These are phyloP conservation scores for Nomada fucata DNA, from an alignment of 2,888 invertebrate species.

Conservation along the genomic window DNA sequence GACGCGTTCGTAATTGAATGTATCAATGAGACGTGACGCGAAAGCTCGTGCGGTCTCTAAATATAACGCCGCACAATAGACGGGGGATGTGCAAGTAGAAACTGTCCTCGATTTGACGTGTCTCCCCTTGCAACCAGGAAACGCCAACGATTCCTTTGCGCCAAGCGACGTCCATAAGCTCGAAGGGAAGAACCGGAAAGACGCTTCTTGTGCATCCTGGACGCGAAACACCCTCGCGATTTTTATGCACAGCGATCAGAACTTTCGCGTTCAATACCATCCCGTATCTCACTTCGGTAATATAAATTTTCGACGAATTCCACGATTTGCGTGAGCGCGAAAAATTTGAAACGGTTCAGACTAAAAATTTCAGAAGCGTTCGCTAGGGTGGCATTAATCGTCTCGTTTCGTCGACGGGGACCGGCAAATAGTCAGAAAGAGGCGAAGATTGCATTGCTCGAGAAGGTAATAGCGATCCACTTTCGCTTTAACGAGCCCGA, in stretches of 20 bases:
- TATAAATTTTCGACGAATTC: no score
- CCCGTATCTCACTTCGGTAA: no score
- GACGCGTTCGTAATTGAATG: not conserved
- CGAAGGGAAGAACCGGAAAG: conserved; percentile 40
- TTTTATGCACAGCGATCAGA: not conserved
- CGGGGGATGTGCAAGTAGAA: not conserved
- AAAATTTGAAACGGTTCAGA: no score
- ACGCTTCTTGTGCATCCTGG: no score
- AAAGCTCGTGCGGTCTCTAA: conserved; percentile 2
- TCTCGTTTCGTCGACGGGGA: no score
- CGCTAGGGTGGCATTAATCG: no score
- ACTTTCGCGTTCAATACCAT: not conserved
- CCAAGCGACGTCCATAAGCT: conserved; percentile 70
- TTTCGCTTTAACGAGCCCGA: no score
- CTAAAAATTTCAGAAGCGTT: not conserved
- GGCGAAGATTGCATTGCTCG: no score
- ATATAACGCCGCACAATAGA: not conserved
- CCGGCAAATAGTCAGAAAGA: no score
- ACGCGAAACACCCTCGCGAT: conserved; percentile 19
- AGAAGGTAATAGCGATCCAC: no score
- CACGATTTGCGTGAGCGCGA: no score
- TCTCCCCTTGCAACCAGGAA: conserved; percentile 75
- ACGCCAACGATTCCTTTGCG: conserved; percentile 67
- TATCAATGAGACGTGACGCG: not conserved
- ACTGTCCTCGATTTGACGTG: conserved; percentile 69